phyloP scores from a whole-genome alignment of 2,888 invertebrate genomes.

The Cosmia trapezina region DNA sequence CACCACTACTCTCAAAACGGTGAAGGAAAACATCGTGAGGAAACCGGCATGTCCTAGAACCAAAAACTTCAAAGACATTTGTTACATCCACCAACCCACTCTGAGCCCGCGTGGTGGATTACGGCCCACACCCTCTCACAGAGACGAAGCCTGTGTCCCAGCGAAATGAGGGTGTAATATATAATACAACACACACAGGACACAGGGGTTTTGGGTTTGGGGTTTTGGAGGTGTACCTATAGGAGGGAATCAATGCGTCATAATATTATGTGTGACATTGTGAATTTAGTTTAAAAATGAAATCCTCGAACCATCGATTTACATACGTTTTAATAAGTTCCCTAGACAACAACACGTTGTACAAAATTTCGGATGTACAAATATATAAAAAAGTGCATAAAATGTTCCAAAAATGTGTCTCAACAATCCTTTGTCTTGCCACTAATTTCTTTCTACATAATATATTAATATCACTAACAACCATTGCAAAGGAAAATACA shows the following conservation, averaged over 20 bases:
- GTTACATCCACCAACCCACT: no score
- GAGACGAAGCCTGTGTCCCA: no score
- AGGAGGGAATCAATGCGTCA: background rate
- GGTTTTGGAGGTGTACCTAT: no score
- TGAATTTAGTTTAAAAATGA: constrained; percentile 4
- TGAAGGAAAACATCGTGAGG: no score
- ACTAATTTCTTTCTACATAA: constrained; percentile 66
- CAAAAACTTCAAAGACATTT: no score
- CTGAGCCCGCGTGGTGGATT: no score
- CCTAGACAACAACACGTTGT: constrained; percentile 83
- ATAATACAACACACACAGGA: no score
- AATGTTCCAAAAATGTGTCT: constrained; percentile 88
- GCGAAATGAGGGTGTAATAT: background rate
- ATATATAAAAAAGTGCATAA: constrained; percentile 89
- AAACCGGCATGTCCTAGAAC: no score
- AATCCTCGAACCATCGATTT: constrained; percentile 57
- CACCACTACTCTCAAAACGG: no score
- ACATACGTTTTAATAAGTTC: constrained; percentile 60
- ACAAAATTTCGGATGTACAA: constrained; percentile 86
- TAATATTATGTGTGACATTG: background rate
- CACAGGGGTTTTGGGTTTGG: no score
- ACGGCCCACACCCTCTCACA: no score
- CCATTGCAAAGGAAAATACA: constrained; percentile 62
- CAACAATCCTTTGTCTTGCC: constrained; percentile 78
- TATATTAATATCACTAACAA: constrained; percentile 67